Evolutionary conservation across 2,888 invertebrate species (phyloP).

Genomic region (Brachycybe producta): DNA sequence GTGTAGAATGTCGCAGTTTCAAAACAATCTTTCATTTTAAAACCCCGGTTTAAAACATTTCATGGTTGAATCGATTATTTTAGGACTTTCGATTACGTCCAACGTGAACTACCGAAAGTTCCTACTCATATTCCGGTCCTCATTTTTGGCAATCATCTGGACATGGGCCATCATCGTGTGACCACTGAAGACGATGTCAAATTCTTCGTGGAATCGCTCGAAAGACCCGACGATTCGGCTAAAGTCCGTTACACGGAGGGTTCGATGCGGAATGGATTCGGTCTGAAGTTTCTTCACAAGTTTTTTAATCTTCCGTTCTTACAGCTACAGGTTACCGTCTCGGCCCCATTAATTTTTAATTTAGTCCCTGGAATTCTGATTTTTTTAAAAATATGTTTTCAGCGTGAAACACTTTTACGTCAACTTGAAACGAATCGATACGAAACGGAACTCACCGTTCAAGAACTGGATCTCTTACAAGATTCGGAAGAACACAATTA

Average conservation of each 20-base stretch:
- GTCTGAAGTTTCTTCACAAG: slow-evolving; percentile 78
- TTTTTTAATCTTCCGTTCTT: slow-evolving; percentile 91
- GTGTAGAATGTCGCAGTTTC: too few relatives aligned
- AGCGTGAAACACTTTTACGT: slow-evolving; percentile 60
- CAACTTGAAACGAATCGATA: slow-evolving; percentile 72
- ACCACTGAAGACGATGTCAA: slow-evolving; percentile 57
- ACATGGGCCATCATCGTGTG: slow-evolving; percentile 91
- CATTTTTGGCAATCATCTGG: slow-evolving; percentile 84
- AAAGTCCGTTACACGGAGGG: slow-evolving; percentile 72
- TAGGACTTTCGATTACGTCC: slow-evolving; percentile 90
- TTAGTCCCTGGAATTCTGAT: too few relatives aligned
- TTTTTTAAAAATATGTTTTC: slow-evolving; percentile 15
- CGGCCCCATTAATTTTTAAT: too few relatives aligned
- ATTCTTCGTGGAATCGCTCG: slow-evolving; percentile 50
- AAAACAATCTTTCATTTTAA: background rate
- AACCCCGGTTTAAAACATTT: background rate
- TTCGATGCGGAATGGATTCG: slow-evolving; percentile 92
- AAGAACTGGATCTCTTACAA: slow-evolving; percentile 39
- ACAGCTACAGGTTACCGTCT: slow-evolving; percentile 51
- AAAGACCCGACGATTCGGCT: slow-evolving; percentile 37
- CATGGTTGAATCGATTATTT: slow-evolving; percentile 21
- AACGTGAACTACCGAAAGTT: slow-evolving; percentile 68
- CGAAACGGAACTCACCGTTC: slow-evolving; percentile 58
- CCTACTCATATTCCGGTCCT: slow-evolving; percentile 50
- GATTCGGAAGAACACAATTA: slow-evolving; percentile 41